Conservation (phyloP, 2,888 invertebrate genomes). For the Ochropleura plecta region DNA sequence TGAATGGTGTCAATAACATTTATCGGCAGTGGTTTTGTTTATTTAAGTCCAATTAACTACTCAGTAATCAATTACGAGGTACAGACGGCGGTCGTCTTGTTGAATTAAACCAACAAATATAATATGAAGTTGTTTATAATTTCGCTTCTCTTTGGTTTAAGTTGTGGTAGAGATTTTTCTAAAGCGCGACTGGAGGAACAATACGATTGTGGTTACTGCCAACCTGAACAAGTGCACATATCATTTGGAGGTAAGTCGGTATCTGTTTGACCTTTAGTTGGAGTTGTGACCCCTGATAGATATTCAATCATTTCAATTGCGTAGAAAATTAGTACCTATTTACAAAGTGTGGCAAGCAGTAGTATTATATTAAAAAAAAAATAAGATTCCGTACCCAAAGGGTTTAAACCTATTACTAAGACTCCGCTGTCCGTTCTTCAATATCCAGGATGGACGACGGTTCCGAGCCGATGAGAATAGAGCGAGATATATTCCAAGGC, state of each 20-base stretch:
- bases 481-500: too few species aligned
- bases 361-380: too few species aligned
- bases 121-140: constrained; percentile 52
- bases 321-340: neutral
- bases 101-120: neutral
- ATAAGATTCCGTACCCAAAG: too few species aligned
- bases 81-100: constrained; percentile 4
- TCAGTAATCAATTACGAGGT: constrained; percentile 29
- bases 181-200: neutral
- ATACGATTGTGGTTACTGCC: constrained; percentile 41
- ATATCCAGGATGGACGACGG: too few species aligned
- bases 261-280: constrained; percentile 15
- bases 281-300: constrained; percentile 10
- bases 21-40: neutral
- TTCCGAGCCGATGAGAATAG: too few species aligned
- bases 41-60: neutral
- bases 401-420: too few species aligned
- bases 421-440: too few species aligned
- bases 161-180: constrained; percentile 31
- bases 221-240: constrained; percentile 53
- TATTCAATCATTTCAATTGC: constrained; percentile 6
- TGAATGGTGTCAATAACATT: constrained; percentile 2
- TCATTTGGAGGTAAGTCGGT: constrained; percentile 40
- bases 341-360: neutral
- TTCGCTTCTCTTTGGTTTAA: constrained; percentile 43